Percentiles rank a stretch among this genome's conserved stretches.
Conservation (phyloP, 2,797 vertebrate species). For the Hydrophis major region DNA sequence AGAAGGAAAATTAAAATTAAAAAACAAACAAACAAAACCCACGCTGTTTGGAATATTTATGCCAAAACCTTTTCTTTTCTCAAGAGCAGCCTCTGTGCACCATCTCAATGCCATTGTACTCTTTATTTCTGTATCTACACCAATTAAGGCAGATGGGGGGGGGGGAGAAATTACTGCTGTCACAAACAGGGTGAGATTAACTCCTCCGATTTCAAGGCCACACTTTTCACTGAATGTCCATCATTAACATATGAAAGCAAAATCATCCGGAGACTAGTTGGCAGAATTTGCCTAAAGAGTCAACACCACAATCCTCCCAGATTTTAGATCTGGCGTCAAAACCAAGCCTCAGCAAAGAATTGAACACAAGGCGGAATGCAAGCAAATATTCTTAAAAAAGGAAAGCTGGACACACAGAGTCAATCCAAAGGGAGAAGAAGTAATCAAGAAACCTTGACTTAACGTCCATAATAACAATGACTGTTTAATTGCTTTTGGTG, state of each 20-base stretch:
- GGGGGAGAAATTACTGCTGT: not conserved
- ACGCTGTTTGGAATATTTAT: not conserved
- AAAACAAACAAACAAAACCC: not conserved
- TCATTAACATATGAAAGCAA: not conserved
- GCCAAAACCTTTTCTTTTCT: not conserved
- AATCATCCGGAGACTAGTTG: not conserved
- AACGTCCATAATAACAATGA: slow-evolving; percentile 13
- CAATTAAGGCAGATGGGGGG: not conserved
- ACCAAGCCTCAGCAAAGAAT: not conserved
- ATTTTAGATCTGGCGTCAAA: not conserved
- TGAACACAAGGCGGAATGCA: not conserved
- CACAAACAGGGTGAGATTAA: not conserved
- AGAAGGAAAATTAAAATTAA: not conserved
- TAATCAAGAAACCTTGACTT: slow-evolving; percentile 37
- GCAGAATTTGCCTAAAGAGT: not conserved
- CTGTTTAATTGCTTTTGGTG: slow-evolving; percentile 21
- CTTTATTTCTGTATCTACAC: not conserved
- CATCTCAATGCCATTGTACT: not conserved
- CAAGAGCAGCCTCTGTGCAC: not conserved
- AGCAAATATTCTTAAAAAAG: not conserved
- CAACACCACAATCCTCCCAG: not conserved
- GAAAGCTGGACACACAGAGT: slow-evolving; percentile 31
- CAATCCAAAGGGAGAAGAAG: slow-evolving; percentile 41
- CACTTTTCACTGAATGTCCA: not conserved
- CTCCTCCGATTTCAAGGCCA: not conserved